Evolutionary conservation across 2,797 vertebrate species (phyloP).

Genomic region (Eutrigla gurnardus): DNA sequence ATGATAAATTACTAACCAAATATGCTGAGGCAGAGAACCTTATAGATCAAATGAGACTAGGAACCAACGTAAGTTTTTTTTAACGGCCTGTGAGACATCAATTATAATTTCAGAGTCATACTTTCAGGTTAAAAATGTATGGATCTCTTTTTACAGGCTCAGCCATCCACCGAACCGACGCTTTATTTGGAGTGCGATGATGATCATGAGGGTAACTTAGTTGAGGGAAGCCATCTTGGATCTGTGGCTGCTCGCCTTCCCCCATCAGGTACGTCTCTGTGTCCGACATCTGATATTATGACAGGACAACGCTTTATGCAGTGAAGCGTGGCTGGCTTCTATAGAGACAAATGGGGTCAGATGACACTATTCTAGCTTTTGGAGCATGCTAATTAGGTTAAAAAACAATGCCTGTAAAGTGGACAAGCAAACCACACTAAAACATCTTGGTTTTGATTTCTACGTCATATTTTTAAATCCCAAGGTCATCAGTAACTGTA

Average conservation of each 20-base stretch:
- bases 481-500: background rate
- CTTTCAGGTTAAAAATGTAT: constrained; percentile 5
- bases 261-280: constrained; percentile 62
- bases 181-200: constrained; percentile 47
- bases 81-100: background rate
- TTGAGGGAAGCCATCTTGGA: constrained; percentile 53
- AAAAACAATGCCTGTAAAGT: background rate
- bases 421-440: background rate
- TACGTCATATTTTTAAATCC: background rate
- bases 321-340: constrained; percentile 54
- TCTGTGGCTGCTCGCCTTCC: constrained; percentile 32
- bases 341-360: constrained; percentile 42
- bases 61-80: constrained; percentile 69
- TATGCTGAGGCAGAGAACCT: constrained; percentile 80
- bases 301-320: constrained; percentile 33
- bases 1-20: constrained; percentile 81
- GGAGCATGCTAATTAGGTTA: background rate
- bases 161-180: constrained; percentile 45
- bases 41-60: constrained; percentile 79
- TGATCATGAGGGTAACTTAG: constrained; percentile 41
- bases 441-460: background rate
- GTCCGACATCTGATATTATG: constrained; percentile 65
- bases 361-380: constrained; percentile 47
- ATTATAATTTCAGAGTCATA: background rate
- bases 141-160: constrained; percentile 50